Evolutionary conservation across 2,888 invertebrate species (phyloP), one percentile per base, ranked within the genome.

Genomic region (Acanthococcus lagerstroemiae): DNA sequence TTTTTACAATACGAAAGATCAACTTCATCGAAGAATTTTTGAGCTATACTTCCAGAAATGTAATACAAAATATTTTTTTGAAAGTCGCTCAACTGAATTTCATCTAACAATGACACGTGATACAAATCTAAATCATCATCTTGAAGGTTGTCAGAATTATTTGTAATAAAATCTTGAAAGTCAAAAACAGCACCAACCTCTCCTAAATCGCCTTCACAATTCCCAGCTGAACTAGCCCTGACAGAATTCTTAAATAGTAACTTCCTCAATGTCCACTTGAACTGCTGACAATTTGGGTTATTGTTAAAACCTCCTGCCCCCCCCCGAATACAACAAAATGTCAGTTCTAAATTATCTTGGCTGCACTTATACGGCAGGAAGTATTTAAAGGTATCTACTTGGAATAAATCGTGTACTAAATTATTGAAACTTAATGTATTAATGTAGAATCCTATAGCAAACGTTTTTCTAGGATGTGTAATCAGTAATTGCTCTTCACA

Each of bases 401-500:
- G 37, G 37, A 37, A 37, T 15, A 37, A 37, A 48, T 70, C 55
- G 15, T 37, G 12, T 21, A 65, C 65, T 25, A 68, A 60, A 57
- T 68, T 67, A 19, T 67, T 58, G n/a, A 52, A 61, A 48, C 70
- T 70, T 44, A 68, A 19, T 55, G 66, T 68, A 48, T 67, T 67
- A 22, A 65, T 58, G 30, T 66, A 45, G 46, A 70, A 71, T 7
- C 70, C 71, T n/a, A 68, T 17, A 19, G 66, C 69, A 70, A 70
- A 70, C 5, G 69, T 70, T 56, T 69, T 70, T 58, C 70, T 48
- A 15, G 15, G n/a, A 57, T 69, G 67, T 15, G 50, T 9, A 25
- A 69, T 30, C 17, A 66, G 52, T 55, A 63, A 26, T 57, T 45
- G 27, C 9, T 52, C 52, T 52, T 46, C 24, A 68, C 48, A 58